Evolutionary conservation across 2,888 invertebrate species (phyloP), one percentile per base, ranked within the genome.

Genomic region (Chrysolina oricalcia): DNA sequence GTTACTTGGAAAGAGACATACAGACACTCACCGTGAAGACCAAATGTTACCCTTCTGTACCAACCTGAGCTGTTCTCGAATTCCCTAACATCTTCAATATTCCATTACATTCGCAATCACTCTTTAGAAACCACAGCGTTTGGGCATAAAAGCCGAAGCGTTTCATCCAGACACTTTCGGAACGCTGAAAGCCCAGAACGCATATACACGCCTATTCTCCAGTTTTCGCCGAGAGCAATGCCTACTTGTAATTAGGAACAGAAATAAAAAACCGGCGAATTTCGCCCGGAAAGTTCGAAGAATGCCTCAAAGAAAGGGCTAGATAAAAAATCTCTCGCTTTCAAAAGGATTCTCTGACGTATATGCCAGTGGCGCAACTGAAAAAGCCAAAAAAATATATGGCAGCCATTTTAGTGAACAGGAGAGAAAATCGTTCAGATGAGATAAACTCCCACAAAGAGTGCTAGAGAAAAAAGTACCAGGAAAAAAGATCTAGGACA

Each of bases 231-330:
- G 21, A 21, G 13, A 53, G 53, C 11, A 53, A 53, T 53, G 53
- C 53, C 11, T 53, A 53, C 53, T 53, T 53, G 53, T 53, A 21
- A 53, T 53, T 53, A 53, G 53, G 19, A 53, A 53, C 21, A 19
- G 53, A 21, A 21, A 53, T 17, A 11, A 53, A 21, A 53, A 53
- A 23, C 21, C 5, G 13, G 19, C 2, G 21, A 21, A 53, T 53
- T 53, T 21, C 53, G 17, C 21, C 53, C 21, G 53, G 11, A 53
- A 53, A 11, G 53, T 13, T 1, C 53, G 10, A 5, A 53, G 53
- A 21, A 19, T 53, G 21, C 11, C 53, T 53, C 53, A 53, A 53
- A 53, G 53, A 53, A 23, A 53, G 53, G 53, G 13, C 53, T 53
- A 53, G 21, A 23, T 53, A 19, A 53, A 53, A 53, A 13, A 19